phyloP scores from a whole-genome alignment of 1,140 invertebrate genomes.

The Ganaspis sp. region DNA sequence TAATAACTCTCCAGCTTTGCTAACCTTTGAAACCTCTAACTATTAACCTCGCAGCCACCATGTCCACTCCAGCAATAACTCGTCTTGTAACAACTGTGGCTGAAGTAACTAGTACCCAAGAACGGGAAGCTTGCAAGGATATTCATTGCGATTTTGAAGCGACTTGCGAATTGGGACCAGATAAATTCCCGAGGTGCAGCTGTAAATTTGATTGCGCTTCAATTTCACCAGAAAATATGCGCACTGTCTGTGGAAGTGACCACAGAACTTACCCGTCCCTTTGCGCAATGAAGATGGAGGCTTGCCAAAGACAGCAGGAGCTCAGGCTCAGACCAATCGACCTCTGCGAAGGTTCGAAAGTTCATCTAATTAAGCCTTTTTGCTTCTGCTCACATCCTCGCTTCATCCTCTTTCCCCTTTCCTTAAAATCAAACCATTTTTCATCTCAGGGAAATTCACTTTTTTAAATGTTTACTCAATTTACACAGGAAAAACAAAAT shows the following conservation, averaged over 20 bases:
- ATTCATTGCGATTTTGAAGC: constrained; percentile 91
- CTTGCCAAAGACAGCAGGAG: constrained; percentile 89
- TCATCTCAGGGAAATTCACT: too few species aligned
- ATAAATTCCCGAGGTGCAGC: constrained; percentile 86
- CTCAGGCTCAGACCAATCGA: constrained; percentile 86
- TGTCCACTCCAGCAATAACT: constrained; percentile 58
- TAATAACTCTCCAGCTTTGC: constrained; percentile 24
- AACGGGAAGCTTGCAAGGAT: constrained; percentile 83
- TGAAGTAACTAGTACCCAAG: constrained; percentile 74
- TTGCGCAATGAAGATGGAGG: constrained; percentile 91
- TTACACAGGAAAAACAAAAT: too few species aligned
- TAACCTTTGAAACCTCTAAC: constrained; percentile 26
- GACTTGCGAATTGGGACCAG: constrained; percentile 86
- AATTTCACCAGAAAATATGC: constrained; percentile 77
- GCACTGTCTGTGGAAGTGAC: constrained; percentile 89
- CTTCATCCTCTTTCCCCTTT: background rate
- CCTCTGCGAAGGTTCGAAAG: constrained; percentile 85
- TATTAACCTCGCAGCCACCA: constrained; percentile 52
- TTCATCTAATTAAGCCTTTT: constrained; percentile 19
- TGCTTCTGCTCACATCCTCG: background rate
- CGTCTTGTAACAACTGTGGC: constrained; percentile 63
- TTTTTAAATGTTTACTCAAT: too few species aligned
- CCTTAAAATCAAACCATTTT: too few species aligned
- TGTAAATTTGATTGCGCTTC: constrained; percentile 84
- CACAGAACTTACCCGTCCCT: constrained; percentile 87